phyloP scores from a whole-genome alignment of 2,797 vertebrate genomes.

The Enteromius radiatus region DNA sequence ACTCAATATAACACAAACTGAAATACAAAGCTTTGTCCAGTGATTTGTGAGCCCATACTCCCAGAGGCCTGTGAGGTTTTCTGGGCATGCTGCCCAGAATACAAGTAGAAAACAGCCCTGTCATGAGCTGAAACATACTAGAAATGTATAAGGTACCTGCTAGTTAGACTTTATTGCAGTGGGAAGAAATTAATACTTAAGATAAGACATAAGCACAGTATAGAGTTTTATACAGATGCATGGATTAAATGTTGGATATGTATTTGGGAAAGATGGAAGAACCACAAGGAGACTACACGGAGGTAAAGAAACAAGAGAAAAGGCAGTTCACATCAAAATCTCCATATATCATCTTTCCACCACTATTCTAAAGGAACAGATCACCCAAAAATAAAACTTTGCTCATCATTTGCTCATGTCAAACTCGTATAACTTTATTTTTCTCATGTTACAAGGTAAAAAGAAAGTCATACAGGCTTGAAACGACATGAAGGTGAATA shows the following conservation, averaged over 20 bases:
- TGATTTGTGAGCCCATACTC: slow-evolving; percentile 8
- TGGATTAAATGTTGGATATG: not conserved
- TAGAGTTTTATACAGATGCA: not conserved
- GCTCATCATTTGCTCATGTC: slow-evolving; percentile 1
- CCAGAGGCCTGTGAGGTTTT: not conserved
- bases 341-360: not conserved
- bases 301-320: slow-evolving; percentile 57
- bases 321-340: not conserved
- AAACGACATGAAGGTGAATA: not conserved
- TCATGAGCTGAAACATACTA: not conserved
- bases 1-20: not conserved
- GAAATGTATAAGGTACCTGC: not conserved
- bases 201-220: not conserved
- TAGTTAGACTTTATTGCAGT: slow-evolving; percentile 10
- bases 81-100: slow-evolving; percentile 12
- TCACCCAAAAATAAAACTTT: not conserved
- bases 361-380: not conserved
- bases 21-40: not conserved
- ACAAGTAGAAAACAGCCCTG: slow-evolving; percentile 1
- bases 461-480: not conserved
- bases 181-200: not conserved
- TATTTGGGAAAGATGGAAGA: not conserved
- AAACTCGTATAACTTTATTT: not conserved
- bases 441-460: not conserved
- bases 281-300: not conserved